Evolutionary conservation across 92 coral and sea anemone genomes (phyloP), one percentile per base, ranked within the genome.

Genomic region (Palythoa grandiflora): DNA sequence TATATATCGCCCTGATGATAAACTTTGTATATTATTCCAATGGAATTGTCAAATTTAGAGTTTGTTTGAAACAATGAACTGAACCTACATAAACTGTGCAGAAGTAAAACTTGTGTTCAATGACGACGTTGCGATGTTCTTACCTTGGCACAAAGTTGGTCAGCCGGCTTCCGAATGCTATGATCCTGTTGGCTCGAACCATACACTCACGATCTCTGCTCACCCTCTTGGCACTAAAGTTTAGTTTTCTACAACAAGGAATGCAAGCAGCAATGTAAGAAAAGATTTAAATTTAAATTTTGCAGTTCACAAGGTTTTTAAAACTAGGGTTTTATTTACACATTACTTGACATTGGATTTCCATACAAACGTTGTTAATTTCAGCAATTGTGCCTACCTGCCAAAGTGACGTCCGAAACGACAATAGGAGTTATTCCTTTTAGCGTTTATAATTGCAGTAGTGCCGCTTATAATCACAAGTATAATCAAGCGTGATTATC

Each of bases 141-240:
- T 79, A 96, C 98, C 98, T 88, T 72, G 94, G 95, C 38, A 90
- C 74, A 89, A 85, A 90, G 81, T 83, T 93, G 68, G 89, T 89
- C 83, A 96, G 93, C 36, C 90, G 92, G 80, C 81, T 87, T 38
- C 98, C 99, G 95, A 96, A 96, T 68, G 93, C 92, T 39, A 95
- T 78, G 39, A 96, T 95, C 87, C 98, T 93, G 83, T 83, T 84
- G 80, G 89, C 92, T 81, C 99, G 88, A 54, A 87, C 90, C 13
- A 57, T 84, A n/a, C 71, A 80, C 84, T 95, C 99, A 38, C 94
- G 93, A 54, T 88, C 96, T 17, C 88, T 79, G 71, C 85, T 78
- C 14, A 90, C 84, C 77, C 92, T 90, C 85, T 95, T 95, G 74
- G 92, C 84, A 68, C 92, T 83, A 59, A 93, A 95, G 21, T 92